A percentile compares a stretch with the other conserved stretches of the same genome.
These are phyloP conservation scores for cat (Felis catus) DNA, from an alignment of 2,113 vertebrate genomes.

Conservation along the genomic window F.catus_Fca126_mat1.0 CM031419.1:154083501-154084000, in stretches of 20 bases:
- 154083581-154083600: background rate
- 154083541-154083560: background rate
- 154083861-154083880: too few species aligned
- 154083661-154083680: background rate
- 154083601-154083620: background rate
- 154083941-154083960: too few species aligned
- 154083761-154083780: background rate
- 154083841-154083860: too few species aligned
- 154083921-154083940: too few species aligned
- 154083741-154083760: background rate
- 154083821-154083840: too few species aligned
- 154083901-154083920: too few species aligned
- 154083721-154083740: background rate
- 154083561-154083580: background rate
- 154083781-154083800: background rate
- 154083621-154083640: background rate
- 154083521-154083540: background rate
- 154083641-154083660: background rate
- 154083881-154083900: too few species aligned
- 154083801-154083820: background rate
- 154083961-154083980: too few species aligned
- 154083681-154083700: background rate
- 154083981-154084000: too few species aligned
- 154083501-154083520: slow-evolving; percentile 19
- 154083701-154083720: background rate